Evolutionary conservation across 2,797 vertebrate species (phyloP).

Genomic region (Pangasius macronema): DNA sequence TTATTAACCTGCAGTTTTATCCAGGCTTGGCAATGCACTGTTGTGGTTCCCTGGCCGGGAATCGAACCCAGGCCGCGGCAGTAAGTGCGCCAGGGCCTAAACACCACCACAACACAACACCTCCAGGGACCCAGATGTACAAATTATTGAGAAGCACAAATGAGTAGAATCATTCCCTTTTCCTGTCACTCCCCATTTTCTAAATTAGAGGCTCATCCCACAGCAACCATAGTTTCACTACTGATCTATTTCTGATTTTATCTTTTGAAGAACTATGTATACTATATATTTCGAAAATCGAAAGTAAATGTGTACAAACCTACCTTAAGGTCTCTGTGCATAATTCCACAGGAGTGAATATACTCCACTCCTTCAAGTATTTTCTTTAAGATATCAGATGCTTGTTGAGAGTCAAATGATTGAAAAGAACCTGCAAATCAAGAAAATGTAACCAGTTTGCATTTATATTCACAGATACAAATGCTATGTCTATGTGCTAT

Average conservation of each 20-base stretch:
- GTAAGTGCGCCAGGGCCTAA: too few relatives aligned
- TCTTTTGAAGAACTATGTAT: not conserved
- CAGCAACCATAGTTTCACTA: not conserved
- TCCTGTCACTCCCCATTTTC: not conserved
- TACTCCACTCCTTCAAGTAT: conserved; percentile 91
- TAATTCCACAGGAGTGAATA: conserved; percentile 91
- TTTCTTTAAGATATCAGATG: conserved; percentile 81
- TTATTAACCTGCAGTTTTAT: too few relatives aligned
- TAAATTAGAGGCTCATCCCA: not conserved
- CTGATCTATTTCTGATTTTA: not conserved
- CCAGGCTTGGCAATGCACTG: too few relatives aligned
- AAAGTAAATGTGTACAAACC: conserved; percentile 43
- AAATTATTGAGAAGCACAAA: too few relatives aligned
- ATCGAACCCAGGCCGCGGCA: too few relatives aligned
- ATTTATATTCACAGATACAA: not conserved
- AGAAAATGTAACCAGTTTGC: not conserved
- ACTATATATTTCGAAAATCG: too few relatives aligned
- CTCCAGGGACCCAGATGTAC: too few relatives aligned
- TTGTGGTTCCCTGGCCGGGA: too few relatives aligned
- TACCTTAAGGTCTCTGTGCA: conserved; percentile 98
- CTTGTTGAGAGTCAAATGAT: conserved; percentile 75
- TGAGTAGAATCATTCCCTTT: not conserved
- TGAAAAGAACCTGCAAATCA: conserved; percentile 76
- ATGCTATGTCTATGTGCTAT: not conserved
- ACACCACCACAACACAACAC: too few relatives aligned